These are phyloP conservation scores for Gasterosteus nipponicus DNA, from an alignment of 2,113 vertebrate species.

Conservation along the genomic window DNA sequence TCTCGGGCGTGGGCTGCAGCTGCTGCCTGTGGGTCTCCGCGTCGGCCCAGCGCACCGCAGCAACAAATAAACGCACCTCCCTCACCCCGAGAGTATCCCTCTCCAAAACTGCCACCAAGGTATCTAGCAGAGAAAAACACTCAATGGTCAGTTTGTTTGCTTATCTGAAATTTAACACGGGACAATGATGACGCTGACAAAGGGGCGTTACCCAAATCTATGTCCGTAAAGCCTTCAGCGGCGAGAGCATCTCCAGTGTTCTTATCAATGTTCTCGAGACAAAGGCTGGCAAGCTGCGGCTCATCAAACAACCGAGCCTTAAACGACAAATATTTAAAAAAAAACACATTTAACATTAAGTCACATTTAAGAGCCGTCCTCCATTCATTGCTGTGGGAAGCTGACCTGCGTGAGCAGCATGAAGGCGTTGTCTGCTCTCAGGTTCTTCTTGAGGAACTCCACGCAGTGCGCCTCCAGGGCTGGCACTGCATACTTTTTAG, in stretches of 20 bases:
- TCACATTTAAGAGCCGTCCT: background rate
- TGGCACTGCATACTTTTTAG: constrained; percentile 97
- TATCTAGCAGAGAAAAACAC: constrained; percentile 81
- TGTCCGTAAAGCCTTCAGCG: constrained; percentile 95
- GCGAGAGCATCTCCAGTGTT: constrained; percentile 94
- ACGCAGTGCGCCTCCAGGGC: constrained; percentile 96
- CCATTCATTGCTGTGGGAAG: background rate
- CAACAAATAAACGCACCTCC: constrained; percentile 92
- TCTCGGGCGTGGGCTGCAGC: constrained; percentile 91
- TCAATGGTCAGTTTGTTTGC: background rate
- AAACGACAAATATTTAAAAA: constrained; percentile 9
- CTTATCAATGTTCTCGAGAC: constrained; percentile 97
- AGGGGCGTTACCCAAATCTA: constrained; percentile 87
- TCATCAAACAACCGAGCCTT: constrained; percentile 96
- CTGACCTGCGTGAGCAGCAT: constrained; percentile 97
- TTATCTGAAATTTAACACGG: background rate
- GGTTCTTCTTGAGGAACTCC: constrained; percentile 97
- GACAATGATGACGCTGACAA: background rate
- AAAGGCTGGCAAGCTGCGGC: constrained; percentile 95
- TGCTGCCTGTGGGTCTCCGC: constrained; percentile 95
- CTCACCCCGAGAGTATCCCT: constrained; percentile 94
- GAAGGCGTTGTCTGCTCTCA: constrained; percentile 94
- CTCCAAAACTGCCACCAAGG: constrained; percentile 93
- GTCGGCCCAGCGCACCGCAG: constrained; percentile 93
- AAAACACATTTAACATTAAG: background rate